phyloP scores from a whole-genome alignment of 2,888 invertebrate genomes.

The Ochlodes sylvanus region DNA sequence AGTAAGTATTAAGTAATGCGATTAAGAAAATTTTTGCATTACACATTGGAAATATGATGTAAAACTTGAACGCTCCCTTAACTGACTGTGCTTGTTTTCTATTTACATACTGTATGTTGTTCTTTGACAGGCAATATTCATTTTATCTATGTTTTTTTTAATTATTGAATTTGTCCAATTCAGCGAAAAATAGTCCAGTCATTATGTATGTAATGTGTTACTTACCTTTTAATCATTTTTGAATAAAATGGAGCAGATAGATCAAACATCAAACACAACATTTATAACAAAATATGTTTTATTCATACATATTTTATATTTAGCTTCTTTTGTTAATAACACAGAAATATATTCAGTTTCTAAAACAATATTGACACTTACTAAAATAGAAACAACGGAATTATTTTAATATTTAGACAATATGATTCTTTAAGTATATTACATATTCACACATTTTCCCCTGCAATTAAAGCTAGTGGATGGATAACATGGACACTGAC shows the following conservation, averaged over 20 bases:
- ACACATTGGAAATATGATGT: no score
- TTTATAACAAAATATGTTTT: conserved; percentile 27
- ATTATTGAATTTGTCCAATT: no score
- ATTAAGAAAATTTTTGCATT: no score
- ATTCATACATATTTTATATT: conserved; percentile 15
- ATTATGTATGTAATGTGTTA: no score
- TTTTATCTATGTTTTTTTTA: no score
- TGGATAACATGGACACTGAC: conserved; percentile 22
- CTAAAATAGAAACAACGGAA: conserved; percentile 19
- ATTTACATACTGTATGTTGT: no score
- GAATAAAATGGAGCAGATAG: not conserved
- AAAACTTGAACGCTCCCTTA: no score
- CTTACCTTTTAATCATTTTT: no score
- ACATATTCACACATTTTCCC: conserved; percentile 12
- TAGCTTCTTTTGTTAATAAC: conserved; percentile 31
- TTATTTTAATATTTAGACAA: not conserved
- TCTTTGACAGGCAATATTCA: no score
- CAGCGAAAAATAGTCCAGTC: no score
- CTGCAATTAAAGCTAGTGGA: conserved; percentile 22
- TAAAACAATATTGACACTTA: conserved; percentile 1
- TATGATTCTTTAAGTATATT: not conserved
- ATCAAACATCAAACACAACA: not conserved
- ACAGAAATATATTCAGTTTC: conserved; percentile 15
- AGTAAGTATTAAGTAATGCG: no score
- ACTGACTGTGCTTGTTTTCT: no score